phyloP scores from a whole-genome alignment of 2,888 invertebrate species.

The Colostygia pectinataria region DNA sequence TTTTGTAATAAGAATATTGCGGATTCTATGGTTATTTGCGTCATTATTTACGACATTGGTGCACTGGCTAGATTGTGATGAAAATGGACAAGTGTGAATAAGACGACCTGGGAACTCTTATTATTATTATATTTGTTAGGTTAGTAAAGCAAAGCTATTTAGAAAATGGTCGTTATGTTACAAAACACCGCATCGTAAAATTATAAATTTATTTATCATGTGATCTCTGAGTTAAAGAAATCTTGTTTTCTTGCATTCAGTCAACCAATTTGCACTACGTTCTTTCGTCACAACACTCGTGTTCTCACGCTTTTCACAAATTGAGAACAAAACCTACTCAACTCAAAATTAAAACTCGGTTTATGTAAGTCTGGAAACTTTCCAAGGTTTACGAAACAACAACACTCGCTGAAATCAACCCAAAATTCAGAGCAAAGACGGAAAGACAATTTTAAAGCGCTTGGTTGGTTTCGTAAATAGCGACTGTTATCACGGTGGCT shows the following conservation, averaged over 20 bases:
- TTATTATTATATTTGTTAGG: too few species aligned
- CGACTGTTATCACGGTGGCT: too few species aligned
- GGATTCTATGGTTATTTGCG: not conserved
- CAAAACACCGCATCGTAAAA: too few species aligned
- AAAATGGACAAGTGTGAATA: too few species aligned
- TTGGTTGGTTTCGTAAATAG: too few species aligned
- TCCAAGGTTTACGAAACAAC: slow-evolving; percentile 33
- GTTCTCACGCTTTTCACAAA: slow-evolving; percentile 6
- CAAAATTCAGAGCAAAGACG: slow-evolving; percentile 20
- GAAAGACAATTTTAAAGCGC: slow-evolving; percentile 15
- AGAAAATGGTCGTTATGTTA: too few species aligned
- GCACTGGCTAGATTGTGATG: not conserved
- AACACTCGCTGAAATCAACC: slow-evolving; percentile 31
- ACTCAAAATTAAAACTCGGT: slow-evolving; percentile 28
- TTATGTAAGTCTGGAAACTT: slow-evolving; percentile 35
- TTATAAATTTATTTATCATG: too few species aligned
- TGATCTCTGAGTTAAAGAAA: too few species aligned
- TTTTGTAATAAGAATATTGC: slow-evolving; percentile 13
- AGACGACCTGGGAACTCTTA: too few species aligned
- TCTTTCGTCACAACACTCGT: not conserved
- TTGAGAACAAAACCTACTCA: slow-evolving; percentile 18
- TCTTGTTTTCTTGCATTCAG: too few species aligned
- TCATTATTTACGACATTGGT: not conserved
- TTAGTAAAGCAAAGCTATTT: too few species aligned
- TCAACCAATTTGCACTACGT: not conserved